Percentiles rank a stretch among this genome's conserved stretches.
Conservation (phyloP, 2,888 invertebrate species). For the Scaptomyza flava region DNA sequence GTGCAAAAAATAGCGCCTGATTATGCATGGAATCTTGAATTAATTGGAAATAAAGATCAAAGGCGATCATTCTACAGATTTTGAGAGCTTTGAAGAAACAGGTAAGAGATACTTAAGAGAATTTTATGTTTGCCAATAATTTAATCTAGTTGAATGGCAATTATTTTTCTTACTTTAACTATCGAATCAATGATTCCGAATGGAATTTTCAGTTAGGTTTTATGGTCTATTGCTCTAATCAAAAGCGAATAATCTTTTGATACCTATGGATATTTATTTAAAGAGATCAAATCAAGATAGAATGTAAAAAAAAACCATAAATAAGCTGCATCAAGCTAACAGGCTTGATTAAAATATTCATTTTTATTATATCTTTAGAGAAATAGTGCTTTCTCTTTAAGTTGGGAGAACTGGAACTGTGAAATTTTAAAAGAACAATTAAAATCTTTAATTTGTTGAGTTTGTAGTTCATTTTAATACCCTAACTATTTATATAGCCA, state of each 20-base stretch:
- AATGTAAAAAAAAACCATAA: not conserved
- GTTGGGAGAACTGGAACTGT: too few species aligned
- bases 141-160: too few species aligned
- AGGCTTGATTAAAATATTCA: not conserved
- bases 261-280: not conserved
- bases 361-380: not conserved
- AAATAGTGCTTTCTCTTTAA: not conserved
- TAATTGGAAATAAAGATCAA: constrained; percentile 30
- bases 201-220: not conserved
- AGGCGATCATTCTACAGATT: not conserved
- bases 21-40: constrained; percentile 25
- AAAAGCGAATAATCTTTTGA: not conserved
- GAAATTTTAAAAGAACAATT: too few species aligned
- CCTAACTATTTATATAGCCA: not conserved
- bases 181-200: too few species aligned
- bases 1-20: constrained; percentile 17
- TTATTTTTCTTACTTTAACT: too few species aligned
- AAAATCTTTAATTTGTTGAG: too few species aligned
- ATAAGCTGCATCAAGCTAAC: not conserved
- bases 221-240: not conserved
- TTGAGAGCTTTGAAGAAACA: not conserved
- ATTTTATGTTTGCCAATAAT: not conserved
- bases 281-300: not conserved
- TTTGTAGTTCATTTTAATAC: too few species aligned
- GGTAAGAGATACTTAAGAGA: not conserved